Base-by-base conservation (phyloP, 2,797 vertebrate species). In the Borostomias antarcticus region DNA sequence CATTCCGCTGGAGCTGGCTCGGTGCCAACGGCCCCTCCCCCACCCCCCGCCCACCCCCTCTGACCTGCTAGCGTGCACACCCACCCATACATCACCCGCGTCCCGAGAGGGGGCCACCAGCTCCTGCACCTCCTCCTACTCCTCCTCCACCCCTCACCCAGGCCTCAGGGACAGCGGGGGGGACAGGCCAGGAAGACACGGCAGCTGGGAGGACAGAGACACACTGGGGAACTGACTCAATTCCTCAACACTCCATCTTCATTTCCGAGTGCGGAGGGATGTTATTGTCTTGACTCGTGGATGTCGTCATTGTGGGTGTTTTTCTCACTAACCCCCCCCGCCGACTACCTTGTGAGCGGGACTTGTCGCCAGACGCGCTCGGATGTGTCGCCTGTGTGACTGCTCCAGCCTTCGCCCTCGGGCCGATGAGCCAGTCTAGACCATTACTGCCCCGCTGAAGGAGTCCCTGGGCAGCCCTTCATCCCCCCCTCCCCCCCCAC, bases 1-100 rank as follows among this genome's bases (percentile, higher is more conserved):
- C 64, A 45, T 62, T 56, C 51, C 64, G 57, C 10, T 21, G 51
- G 52, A 45, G 23, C 30, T 61, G 70, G 70, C 30, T 62, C 11
- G 1, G 10, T 66, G 70, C 62, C 69, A 66, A 51, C 48, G 9
- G 19, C 51, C 10, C 11, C 53, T 13, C 19, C 51, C 33, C 26
- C 51, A 9, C 21, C 25, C 23, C 25, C 9, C 13, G 17, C 17
- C 29, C 30, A 17, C 1, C 17, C 54, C 1, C 28, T 58, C 19
- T 30, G 50, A 40, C 53, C 54, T 13, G 6, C 10, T 13, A 21
- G 37, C 28, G 58, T 19, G 47, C 63, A 35, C 57, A 15, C 63
- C 29, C 37, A 19, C 64, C 40, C 45, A 50, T 37, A 58, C 45
- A 13, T 67, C 54, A 58, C 19, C 17, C 51, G 2, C 11, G 7